Evolutionary conservation across 2,888 invertebrate genomes (phyloP).

Genomic region (Drosophila parthenogenetica): DNA sequence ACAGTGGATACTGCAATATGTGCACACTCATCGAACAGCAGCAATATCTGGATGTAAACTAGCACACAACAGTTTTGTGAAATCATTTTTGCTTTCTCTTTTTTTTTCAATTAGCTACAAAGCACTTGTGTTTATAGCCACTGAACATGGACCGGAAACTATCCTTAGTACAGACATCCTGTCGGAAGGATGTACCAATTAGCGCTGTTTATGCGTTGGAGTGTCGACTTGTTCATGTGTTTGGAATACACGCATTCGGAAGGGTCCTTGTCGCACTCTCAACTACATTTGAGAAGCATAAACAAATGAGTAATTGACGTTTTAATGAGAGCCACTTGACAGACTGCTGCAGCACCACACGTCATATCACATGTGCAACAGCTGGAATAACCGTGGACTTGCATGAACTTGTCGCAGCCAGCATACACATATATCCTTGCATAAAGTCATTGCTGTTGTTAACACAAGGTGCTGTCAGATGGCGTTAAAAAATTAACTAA

Average conservation of each 20-base stretch:
- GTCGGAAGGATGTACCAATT: slow-evolving; percentile 32
- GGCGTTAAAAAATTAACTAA: neutral
- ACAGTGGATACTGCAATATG: neutral
- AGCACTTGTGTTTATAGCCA: slow-evolving; percentile 6
- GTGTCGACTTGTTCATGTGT: slow-evolving; percentile 16
- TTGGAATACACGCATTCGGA: slow-evolving; percentile 21
- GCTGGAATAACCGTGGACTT: slow-evolving; percentile 6
- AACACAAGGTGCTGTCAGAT: neutral
- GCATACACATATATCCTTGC: neutral
- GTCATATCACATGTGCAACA: slow-evolving; percentile 15
- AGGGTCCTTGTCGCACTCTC: slow-evolving; percentile 12
- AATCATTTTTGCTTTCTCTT: slow-evolving; percentile 4
- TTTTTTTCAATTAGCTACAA: slow-evolving; percentile 10
- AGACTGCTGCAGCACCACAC: slow-evolving; percentile 11
- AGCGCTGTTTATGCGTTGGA: slow-evolving; percentile 25
- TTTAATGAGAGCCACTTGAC: slow-evolving; percentile 39
- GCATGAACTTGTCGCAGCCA: neutral
- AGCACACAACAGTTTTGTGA: neutral
- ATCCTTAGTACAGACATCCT: slow-evolving; percentile 10
- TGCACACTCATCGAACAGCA: slow-evolving; percentile 2
- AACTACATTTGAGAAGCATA: slow-evolving; percentile 26
- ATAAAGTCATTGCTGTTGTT: neutral
- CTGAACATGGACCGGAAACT: slow-evolving; percentile 22
- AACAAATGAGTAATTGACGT: slow-evolving; percentile 39
- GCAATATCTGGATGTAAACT: neutral